These are phyloP conservation scores for Apis dorsata DNA, from an alignment of 1,140 invertebrate species.

Conservation along the genomic window DNA sequence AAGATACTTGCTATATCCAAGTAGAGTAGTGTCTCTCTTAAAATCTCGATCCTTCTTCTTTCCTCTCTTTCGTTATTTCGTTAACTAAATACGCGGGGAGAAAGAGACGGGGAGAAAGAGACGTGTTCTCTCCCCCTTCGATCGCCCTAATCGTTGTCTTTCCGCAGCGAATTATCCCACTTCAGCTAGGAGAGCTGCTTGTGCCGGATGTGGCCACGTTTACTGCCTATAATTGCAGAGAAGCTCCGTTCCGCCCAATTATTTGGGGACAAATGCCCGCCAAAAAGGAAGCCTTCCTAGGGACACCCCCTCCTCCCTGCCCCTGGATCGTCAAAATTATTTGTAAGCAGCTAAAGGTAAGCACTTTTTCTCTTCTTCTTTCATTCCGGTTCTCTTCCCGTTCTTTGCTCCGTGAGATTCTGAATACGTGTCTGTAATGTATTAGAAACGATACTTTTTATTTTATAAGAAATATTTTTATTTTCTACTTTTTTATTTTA, in stretches of 20 bases:
- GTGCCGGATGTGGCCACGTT: slow-evolving; percentile 79
- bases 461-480: no score
- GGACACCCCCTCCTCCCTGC: not conserved
- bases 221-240: slow-evolving; percentile 80
- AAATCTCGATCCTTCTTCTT: not conserved
- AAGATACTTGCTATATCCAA: no score
- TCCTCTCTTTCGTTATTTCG: not conserved
- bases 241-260: slow-evolving; percentile 73
- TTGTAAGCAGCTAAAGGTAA: not conserved
- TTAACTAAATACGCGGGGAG: slow-evolving; percentile 58
- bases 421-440: no score
- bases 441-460: no score
- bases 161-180: slow-evolving; percentile 70
- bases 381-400: no score
- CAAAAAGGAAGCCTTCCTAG: slow-evolving; percentile 30
- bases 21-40: no score
- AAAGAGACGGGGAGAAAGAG: not conserved
- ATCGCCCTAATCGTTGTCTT: slow-evolving; percentile 74
- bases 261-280: slow-evolving; percentile 76
- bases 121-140: not conserved
- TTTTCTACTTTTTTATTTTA: no score
- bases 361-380: not conserved
- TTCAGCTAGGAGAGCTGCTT: slow-evolving; percentile 71
- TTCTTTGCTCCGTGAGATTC: no score
- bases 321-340: slow-evolving; percentile 6